Conservation (phyloP, 2,797 vertebrate species). For the Rhinichthys osculus region DNA sequence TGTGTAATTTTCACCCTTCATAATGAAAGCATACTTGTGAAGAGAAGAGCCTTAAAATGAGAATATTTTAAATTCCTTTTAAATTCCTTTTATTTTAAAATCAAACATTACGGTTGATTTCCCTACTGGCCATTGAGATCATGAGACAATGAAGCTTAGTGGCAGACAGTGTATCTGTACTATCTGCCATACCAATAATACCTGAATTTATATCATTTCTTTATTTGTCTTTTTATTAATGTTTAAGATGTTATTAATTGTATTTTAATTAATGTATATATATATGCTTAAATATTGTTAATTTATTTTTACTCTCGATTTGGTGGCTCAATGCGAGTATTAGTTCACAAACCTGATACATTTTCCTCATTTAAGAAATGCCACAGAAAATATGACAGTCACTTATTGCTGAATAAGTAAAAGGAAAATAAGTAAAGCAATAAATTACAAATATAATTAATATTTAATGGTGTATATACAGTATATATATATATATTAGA, state of each 20-base stretch:
- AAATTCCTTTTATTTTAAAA: neutral
- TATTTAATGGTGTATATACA: too few species aligned
- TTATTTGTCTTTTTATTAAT: neutral
- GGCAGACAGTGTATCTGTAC: constrained; percentile 7
- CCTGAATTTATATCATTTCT: neutral
- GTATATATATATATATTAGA: too few species aligned
- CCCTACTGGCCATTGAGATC: constrained; percentile 19
- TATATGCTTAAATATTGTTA: too few species aligned
- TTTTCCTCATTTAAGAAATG: neutral
- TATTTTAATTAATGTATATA: neutral
- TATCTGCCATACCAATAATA: neutral
- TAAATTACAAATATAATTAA: neutral
- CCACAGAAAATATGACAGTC: neutral
- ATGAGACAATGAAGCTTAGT: constrained; percentile 8
- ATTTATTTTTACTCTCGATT: too few species aligned
- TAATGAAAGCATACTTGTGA: constrained; percentile 51
- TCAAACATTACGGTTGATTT: constrained; percentile 14
- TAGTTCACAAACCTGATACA: neutral
- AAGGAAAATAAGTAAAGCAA: neutral
- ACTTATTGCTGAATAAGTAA: neutral
- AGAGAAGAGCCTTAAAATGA: constrained; percentile 40
- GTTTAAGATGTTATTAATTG: neutral
- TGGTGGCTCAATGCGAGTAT: too few species aligned
- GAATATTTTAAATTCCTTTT: constrained; percentile 22
- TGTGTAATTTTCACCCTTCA: constrained; percentile 49